Evolutionary conservation across 2,113 vertebrate species (phyloP), one percentile per base, ranked within the genome.

Genomic region (Bufo bufo): DNA sequence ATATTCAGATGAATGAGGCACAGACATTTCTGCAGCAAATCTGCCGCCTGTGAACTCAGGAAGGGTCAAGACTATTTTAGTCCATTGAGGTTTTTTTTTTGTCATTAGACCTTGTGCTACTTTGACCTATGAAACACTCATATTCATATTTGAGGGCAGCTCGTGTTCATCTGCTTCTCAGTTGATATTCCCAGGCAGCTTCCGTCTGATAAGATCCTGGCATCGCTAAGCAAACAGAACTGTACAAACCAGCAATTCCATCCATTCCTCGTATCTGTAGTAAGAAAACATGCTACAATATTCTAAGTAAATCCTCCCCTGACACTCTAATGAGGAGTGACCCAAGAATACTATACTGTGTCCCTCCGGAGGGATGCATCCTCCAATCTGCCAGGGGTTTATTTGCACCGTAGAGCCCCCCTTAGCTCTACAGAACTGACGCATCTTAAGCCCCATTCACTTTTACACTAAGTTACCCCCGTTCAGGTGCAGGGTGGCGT

Each of bases 191-290:
- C 45, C 78, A 16, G 77, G 56, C 6, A 81, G 33, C 7, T 59
- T 59, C 77, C 77, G 20, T 16, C 77, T 79, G 77, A 79, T 79
- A 79, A 79, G 54, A 79, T 79, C 54, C 77, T 12, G 16, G 77
- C 54, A 79, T 79, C 47, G 47, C 71, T 74, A 74, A 47, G 54
- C 52, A 79, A 79, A 58, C 77, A 79, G 50, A 78, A n/a, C 75
- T 33, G 52, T 14, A 6, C 54, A 58, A 52, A 52, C 52, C 9
- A 52, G 5, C 52, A 2, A 52, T 52, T 52, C 52, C 52, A 52
- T 5, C 5, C 52, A 56, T 56, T 14, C 20, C 54, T 6, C 19
- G 58, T 79, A 79, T 56, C 23, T 23, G 50, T 11, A 79, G 33
- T 50, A 56, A 56, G 13, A 79, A 79, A 79, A 52, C 52, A 79